Conservation (phyloP, 2,888 invertebrate genomes). For the Tubiluchus corallicola region DNA sequence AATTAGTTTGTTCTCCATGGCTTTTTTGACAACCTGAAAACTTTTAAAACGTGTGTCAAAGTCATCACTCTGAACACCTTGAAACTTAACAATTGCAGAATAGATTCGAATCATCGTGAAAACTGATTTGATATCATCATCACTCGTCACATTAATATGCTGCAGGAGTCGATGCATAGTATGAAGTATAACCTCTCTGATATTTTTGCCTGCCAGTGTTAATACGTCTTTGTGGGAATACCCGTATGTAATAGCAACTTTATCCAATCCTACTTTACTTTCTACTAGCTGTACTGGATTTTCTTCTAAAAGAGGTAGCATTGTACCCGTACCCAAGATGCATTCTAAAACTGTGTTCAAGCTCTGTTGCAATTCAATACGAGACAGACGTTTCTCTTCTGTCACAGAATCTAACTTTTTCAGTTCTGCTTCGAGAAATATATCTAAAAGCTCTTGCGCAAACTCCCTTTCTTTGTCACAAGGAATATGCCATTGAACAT, state of each 20-base stretch:
- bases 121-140: conserved; percentile 61
- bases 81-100: conserved; percentile 40
- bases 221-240: no score
- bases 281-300: conserved; percentile 26
- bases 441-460: conserved; percentile 40
- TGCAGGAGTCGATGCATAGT: conserved; percentile 43
- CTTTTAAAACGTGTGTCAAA: conserved; percentile 46
- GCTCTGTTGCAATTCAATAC: conserved; percentile 46
- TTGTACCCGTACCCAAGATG: conserved; percentile 41
- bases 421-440: conserved; percentile 41
- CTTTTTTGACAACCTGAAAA: conserved; percentile 37
- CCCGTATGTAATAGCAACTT: no score
- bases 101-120: conserved; percentile 44
- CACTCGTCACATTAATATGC: conserved; percentile 42
- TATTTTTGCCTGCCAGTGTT: conserved; percentile 47
- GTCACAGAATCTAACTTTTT: conserved; percentile 31
- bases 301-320: conserved; percentile 52
- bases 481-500: conserved; percentile 59
- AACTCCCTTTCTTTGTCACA: conserved; percentile 44
- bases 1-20: conserved; percentile 30
- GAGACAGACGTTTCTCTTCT: conserved; percentile 15
- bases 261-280: no score
- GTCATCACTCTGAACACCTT: conserved; percentile 35
- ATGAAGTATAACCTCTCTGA: conserved; percentile 41
- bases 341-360: conserved; percentile 46